Percentiles rank a stretch among this genome's conserved stretches.
phyloP scores from a whole-genome alignment of 2,888 invertebrate genomes.

The Phyllotreta cruciferae region DNA sequence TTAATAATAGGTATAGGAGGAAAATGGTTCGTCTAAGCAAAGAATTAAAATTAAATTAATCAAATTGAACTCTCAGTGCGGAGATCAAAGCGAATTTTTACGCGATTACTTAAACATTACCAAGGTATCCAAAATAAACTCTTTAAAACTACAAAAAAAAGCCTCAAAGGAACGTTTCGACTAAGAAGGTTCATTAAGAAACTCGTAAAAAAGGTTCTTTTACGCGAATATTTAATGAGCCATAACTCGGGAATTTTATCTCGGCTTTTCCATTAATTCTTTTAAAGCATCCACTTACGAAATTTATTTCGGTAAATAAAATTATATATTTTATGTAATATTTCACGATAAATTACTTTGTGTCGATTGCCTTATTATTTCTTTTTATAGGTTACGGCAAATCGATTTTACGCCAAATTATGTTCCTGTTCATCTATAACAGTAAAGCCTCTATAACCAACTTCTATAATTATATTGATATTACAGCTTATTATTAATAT shows the following conservation, averaged over 20 bases:
- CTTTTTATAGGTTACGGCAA: not conserved
- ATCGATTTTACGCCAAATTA: too few relatives aligned
- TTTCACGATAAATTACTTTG: constrained; percentile 6
- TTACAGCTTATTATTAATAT: too few relatives aligned
- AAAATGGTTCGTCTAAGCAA: too few relatives aligned
- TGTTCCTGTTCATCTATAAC: too few relatives aligned
- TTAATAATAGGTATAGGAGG: too few relatives aligned
- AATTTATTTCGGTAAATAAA: constrained; percentile 39
- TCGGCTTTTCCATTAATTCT: constrained; percentile 45
- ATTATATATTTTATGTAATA: constrained; percentile 12
- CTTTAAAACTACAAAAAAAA: not conserved
- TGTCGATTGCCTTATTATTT: not conserved
- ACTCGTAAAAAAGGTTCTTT: constrained; percentile 47
- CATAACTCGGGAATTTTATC: constrained; percentile 46
- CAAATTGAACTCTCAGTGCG: too few relatives aligned
- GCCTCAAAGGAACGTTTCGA: constrained; percentile 29
- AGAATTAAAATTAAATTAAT: too few relatives aligned
- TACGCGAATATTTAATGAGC: constrained; percentile 48
- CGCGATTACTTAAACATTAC: constrained; percentile 8
- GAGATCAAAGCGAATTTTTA: constrained; percentile 7
- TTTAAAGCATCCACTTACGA: constrained; percentile 41
- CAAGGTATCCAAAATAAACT: constrained; percentile 6
- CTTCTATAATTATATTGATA: too few relatives aligned
- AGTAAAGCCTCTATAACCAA: too few relatives aligned
- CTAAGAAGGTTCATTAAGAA: constrained; percentile 45